Evolutionary conservation across 2,113 vertebrate species (phyloP), one percentile per base, ranked within the genome.

Genomic region (Manacus vitellinus): DNA sequence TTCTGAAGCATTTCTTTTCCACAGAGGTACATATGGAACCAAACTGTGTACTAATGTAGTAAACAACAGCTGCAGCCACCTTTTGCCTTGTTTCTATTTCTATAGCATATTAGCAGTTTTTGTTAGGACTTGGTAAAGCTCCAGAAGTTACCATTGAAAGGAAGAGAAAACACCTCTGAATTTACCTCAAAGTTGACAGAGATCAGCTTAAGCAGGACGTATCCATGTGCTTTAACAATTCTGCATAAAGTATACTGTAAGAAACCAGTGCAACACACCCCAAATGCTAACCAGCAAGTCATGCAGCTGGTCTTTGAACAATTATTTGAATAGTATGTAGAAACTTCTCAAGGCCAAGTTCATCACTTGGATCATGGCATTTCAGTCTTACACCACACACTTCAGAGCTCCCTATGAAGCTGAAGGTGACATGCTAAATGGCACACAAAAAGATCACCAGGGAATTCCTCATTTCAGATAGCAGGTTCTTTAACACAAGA

Each of bases 51-150:
- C 55, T 27, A n/a, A 56, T 2, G 31, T 22, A 58, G 88, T 78
- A 92, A 96, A 93, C 91, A 96, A 96, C 95, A 97, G 96, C 95
- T 94, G 94, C 88, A 95, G 72, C 46, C 83, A 84, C 83, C 76
- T 96, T 95, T 81, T 37, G 67, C 44, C 28, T 83, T 80, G 25
- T 62, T 88, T 71, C 47, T 81, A 25, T 83, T 95, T 91, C 92
- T 96, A 44, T 39, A 88, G 67, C n/a, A 49, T 43, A 33, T 71
- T 41, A 88, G 7, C 67, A 75, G 67, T 18, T 89, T 92, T 88
- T 84, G 37, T 31, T 72, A 24, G 47, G 55, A 39, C 22, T 66
- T 71, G 41, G 58, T 31, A 70, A 66, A 84, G 61, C 27, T 67
- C 21, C n/a, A 46, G 39, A 30, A 68, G 14, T 71, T 59, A 78